Conservation (phyloP, 2,888 invertebrate genomes). For the Lottia gigantea region DNA sequence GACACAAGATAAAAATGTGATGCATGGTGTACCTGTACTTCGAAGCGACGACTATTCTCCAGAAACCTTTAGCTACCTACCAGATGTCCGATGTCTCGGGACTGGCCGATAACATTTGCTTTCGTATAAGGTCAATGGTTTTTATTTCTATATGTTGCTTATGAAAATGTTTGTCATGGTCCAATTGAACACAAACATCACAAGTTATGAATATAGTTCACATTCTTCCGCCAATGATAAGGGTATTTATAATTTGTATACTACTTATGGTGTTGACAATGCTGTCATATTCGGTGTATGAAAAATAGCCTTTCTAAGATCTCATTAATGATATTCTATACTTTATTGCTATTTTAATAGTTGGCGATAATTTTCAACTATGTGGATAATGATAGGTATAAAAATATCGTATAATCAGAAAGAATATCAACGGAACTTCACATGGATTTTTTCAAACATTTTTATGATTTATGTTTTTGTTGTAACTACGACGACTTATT, state of each 20-base stretch:
- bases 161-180: background rate
- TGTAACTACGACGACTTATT: too few relatives aligned
- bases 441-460: too few relatives aligned
- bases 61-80: too few relatives aligned
- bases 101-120: too few relatives aligned
- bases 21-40: too few relatives aligned
- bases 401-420: too few relatives aligned
- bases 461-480: too few relatives aligned
- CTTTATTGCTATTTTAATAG: background rate
- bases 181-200: conserved; percentile 5
- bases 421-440: too few relatives aligned
- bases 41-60: too few relatives aligned
- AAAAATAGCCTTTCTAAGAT: background rate
- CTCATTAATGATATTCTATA: background rate
- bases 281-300: background rate
- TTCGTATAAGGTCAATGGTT: too few relatives aligned
- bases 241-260: background rate
- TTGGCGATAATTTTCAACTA: background rate
- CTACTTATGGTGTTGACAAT: background rate
- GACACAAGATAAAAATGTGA: too few relatives aligned
- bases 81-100: too few relatives aligned
- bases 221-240: background rate
- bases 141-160: background rate
- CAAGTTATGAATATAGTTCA: conserved; percentile 5
- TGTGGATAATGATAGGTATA: background rate